A percentile compares a stretch with the other conserved stretches of the same genome.
Conservation (phyloP, 2,113 vertebrate species). For the Megatriorchis doriae region DNA sequence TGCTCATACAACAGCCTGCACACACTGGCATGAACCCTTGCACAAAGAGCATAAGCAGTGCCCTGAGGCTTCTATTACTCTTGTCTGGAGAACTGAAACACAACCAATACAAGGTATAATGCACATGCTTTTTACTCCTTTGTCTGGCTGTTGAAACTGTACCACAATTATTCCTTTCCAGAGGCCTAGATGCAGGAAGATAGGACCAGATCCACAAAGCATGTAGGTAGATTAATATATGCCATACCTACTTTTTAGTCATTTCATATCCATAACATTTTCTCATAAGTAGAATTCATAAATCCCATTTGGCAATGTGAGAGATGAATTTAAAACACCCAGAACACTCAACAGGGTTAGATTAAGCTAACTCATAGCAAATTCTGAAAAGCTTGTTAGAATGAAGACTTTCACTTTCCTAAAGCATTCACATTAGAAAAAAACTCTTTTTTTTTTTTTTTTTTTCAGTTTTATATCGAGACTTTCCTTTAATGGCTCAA, state of each 20-base stretch:
- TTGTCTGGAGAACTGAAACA: neutral
- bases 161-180: neutral
- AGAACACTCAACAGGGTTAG: neutral
- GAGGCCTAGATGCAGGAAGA: neutral
- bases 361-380: neutral
- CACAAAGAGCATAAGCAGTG: neutral
- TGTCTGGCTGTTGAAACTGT: neutral
- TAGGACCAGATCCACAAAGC: accelerated
- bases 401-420: neutral
- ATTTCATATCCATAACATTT: neutral
- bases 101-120: neutral
- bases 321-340: neutral
- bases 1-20: neutral
- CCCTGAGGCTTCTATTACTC: neutral
- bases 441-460: neutral
- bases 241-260: neutral
- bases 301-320: neutral
- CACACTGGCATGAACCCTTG: neutral
- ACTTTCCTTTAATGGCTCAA: neutral
- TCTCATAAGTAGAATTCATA: neutral
- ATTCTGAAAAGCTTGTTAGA: neutral
- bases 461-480: neutral
- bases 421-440: neutral
- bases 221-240: neutral
- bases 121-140: neutral